Base-by-base conservation (phyloP, 2,113 vertebrate genomes). In the Maccullochella peelii region DNA sequence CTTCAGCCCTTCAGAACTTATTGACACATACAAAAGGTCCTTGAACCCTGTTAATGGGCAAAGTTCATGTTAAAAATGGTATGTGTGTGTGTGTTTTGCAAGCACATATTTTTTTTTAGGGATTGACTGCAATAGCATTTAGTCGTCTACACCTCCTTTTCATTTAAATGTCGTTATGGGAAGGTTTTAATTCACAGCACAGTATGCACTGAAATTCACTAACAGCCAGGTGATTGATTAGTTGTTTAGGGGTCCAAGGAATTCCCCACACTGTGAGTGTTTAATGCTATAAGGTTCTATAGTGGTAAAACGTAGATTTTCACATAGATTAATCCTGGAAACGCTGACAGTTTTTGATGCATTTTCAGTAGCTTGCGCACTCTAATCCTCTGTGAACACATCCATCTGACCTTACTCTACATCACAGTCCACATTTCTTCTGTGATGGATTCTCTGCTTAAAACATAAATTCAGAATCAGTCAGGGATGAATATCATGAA, bases 21-120 rank as follows among this genome's bases (percentile, higher is more conserved):
- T 79, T 87, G 87, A 90, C 91, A 79, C 83, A 84, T 62, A 38
- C 57, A 85, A 36, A 80, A 72, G 73, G 79, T 86, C 85, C 30
- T 69, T 90, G 72, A 89, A 73, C 85, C 50, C 55, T 83, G 75
- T 83, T 82, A 40, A 77, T 20, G 75, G 23, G 67, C 87, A 92
- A 92, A 90, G 94, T 92, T 92, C 93, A 90, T 23, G 57, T 72
- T 47, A 61, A 82, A 57, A 74, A 69, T 23, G 33, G 2, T 18
- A 9, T 65, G 49, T 42, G 25, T 54, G 57, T 54, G 47, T 6
- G 16, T 49, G n/a, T 76, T 90, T 87, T 83, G 71, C 67, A 83
- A 79, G 69, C 57, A 66, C n/a, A 65, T 14, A 78, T 72, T 87
- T 90, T 86, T 88, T 74, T 54, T 61, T 47, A 65, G 44, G 62